Evolutionary conservation across 2,797 vertebrate species (phyloP).

Genomic region (Prunella strophiata): DNA sequence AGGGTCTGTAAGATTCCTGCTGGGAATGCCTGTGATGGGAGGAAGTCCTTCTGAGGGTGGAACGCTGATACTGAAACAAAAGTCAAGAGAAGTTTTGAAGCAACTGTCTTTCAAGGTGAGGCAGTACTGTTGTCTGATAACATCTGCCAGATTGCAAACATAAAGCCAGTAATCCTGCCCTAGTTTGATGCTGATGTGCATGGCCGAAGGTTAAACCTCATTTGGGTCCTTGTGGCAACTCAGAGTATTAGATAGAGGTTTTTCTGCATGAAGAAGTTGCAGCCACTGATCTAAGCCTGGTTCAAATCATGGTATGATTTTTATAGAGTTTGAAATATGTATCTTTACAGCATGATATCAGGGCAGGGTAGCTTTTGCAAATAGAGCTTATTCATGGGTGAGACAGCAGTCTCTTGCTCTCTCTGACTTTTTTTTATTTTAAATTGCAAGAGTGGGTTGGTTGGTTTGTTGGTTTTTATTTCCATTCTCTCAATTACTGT

Average conservation of each 20-base stretch:
- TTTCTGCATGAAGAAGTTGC: background rate
- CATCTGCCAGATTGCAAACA: fast-evolving
- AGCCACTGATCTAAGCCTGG: background rate
- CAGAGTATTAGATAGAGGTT: background rate
- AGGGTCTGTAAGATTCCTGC: background rate
- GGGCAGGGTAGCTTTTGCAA: background rate
- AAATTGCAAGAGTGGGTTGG: background rate
- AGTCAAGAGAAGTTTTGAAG: background rate
- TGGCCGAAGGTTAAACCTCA: background rate
- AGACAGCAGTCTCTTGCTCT: background rate
- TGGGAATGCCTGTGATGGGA: background rate
- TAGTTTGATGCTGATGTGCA: background rate
- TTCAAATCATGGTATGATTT: background rate
- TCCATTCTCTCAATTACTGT: background rate
- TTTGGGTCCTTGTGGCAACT: background rate
- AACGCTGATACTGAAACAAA: background rate
- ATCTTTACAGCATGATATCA: background rate
- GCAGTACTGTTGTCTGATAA: background rate
- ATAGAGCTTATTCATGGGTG: background rate
- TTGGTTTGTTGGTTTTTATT: background rate
- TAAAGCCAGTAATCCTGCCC: background rate
- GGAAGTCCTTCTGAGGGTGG: background rate
- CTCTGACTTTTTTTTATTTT: background rate
- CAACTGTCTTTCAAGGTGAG: background rate
- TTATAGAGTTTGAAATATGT: background rate